Base-by-base conservation (phyloP, 1,140 invertebrate genomes). In the Halyomorpha halys region DNA sequence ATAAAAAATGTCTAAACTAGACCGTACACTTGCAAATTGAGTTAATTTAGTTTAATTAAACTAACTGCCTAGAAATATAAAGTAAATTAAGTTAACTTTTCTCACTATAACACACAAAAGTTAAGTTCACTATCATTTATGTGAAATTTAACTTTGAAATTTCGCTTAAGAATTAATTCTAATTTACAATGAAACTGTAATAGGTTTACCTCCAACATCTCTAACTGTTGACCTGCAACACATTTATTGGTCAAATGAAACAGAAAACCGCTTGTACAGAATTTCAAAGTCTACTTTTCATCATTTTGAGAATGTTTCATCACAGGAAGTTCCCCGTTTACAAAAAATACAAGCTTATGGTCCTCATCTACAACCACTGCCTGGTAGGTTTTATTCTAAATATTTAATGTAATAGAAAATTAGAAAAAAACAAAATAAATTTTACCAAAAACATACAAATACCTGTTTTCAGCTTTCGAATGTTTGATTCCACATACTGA, bases 341-440 rank as follows among this genome's bases (percentile, higher is more conserved):
- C 44, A 74, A 67, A 80, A 82, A 69, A 84, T 91, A 19, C 75
- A 82, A 70, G 83, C 87, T 0, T 77, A 86, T 66, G 88, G 89
- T 18, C 77, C 81, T 44, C 83, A 83, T n/a, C 76, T 86, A 21
- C 90, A 92, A 73, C 85, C 86, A 0, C 86, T 86, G 74, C 89
- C 76, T 73, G n/a, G 73, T 70, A 62, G 54, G 19, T 53, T 47
- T 27, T 45, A 27, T 56, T 2, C n/a, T 16, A 23, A 49, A 47
- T 49, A 62, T 19, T 47, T 49, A 19, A 16, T 62, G 0, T 62
- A 49, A 45, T 16, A 49, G 1, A 25, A 25, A 34, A 3, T 34
- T 34, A 34, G 34, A 30, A n/a, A n/a, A n/a, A n/a, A n/a, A n/a
- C n/a, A n/a, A n/a, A n/a, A n/a, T n/a, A n/a, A n/a, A n/a, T 3